These are phyloP conservation scores for Bombus cullumanus DNA, from an alignment of 1,140 invertebrate genomes.

Conservation along the genomic window DNA sequence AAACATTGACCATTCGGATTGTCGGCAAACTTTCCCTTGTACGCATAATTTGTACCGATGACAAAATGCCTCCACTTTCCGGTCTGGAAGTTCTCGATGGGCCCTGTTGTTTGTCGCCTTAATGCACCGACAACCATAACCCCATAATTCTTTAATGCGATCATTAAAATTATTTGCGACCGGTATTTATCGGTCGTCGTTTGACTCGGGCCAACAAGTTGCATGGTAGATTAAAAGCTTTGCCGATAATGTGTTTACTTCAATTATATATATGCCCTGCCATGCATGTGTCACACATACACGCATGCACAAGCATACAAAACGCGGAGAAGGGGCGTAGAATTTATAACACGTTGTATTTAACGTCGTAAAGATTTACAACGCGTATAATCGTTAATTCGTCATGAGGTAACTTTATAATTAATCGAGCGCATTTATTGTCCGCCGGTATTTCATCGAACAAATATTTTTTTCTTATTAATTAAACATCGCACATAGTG, in stretches of 20 bases:
- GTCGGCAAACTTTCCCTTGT: background rate
- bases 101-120: constrained; percentile 53
- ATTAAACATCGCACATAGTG: background rate
- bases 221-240: constrained; percentile 72
- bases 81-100: constrained; percentile 21
- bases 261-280: constrained; percentile 47
- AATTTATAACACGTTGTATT: constrained; percentile 38
- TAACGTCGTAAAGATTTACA: constrained; percentile 12
- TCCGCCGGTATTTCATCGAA: background rate
- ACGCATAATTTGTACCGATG: constrained; percentile 61
- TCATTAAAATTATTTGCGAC: constrained; percentile 62
- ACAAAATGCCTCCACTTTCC: constrained; percentile 47
- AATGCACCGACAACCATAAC: constrained; percentile 53
- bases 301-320: background rate
- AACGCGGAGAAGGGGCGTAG: background rate
- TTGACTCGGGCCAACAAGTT: constrained; percentile 62
- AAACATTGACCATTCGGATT: constrained; percentile 69
- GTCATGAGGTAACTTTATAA: constrained; percentile 31
- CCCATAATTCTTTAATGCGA: constrained; percentile 61
- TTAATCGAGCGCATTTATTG: constrained; percentile 30
- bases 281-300: background rate
- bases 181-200: constrained; percentile 55
- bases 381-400: constrained; percentile 38
- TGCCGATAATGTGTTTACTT: constrained; percentile 67
- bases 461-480: constrained; percentile 34